Evolutionary conservation across 2,888 invertebrate genomes (phyloP).

Genomic region (Leptopilina syphax): DNA sequence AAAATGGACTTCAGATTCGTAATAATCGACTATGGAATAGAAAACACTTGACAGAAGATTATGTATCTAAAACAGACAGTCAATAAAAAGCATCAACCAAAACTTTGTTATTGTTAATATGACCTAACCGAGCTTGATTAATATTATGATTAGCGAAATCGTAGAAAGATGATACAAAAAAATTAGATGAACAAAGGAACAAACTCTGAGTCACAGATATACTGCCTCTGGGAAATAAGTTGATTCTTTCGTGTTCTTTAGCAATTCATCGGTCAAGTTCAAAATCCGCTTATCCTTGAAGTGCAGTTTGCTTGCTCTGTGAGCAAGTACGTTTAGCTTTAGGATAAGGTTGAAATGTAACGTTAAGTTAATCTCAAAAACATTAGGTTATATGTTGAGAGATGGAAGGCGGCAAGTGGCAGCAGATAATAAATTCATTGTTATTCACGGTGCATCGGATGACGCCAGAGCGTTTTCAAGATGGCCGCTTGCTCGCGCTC

Average conservation of each 20-base stretch:
- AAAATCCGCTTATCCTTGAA: conserved; percentile 31
- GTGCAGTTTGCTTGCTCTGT: background rate
- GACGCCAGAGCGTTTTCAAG: conserved; percentile 68
- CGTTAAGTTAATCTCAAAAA: conserved; percentile 3
- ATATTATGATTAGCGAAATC: background rate
- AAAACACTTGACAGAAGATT: background rate
- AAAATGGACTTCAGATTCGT: no score
- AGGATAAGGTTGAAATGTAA: conserved; percentile 2
- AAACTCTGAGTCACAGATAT: conserved; percentile 3
- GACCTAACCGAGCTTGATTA: conserved; percentile 17
- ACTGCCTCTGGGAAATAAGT: background rate
- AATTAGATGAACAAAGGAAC: background rate
- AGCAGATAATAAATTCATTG: conserved; percentile 63
- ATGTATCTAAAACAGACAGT: background rate
- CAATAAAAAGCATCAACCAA: conserved; percentile 12
- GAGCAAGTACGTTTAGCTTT: conserved; percentile 1
- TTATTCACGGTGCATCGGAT: conserved; percentile 66
- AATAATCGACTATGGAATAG: background rate
- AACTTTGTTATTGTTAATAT: conserved; percentile 1
- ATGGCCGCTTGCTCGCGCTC: conserved; percentile 66
- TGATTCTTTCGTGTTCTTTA: conserved; percentile 25
- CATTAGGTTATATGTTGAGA: conserved; percentile 4
- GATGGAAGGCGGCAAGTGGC: conserved; percentile 33
- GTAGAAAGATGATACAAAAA: conserved; percentile 15
- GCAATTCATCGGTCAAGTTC: conserved; percentile 34